Percentiles rank a stretch among this genome's conserved stretches.
Conservation (phyloP, 1,140 invertebrate genomes). For the Lithobius niger region DNA sequence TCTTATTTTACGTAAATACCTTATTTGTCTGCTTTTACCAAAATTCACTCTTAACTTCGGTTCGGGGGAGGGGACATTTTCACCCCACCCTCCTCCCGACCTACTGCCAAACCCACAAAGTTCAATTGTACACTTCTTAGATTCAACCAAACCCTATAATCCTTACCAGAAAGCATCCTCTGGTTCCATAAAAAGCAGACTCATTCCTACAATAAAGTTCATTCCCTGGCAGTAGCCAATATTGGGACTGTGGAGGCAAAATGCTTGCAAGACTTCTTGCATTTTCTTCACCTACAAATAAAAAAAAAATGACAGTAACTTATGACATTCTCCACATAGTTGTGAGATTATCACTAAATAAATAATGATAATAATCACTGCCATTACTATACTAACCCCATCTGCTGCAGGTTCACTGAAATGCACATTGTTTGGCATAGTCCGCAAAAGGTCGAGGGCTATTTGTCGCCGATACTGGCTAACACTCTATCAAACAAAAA, state of each 20-base stretch:
- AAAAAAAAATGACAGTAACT: slow-evolving; percentile 1
- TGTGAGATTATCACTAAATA: no score
- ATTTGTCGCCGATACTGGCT: slow-evolving; percentile 38
- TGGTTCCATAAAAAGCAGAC: slow-evolving; percentile 36
- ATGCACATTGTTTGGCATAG: slow-evolving; percentile 39
- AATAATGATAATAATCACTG: neutral
- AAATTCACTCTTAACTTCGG: no score
- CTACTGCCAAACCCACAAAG: no score
- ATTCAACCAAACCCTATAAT: no score
- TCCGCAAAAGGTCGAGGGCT: slow-evolving; percentile 36
- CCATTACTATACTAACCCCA: neutral
- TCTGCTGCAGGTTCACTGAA: slow-evolving; percentile 25
- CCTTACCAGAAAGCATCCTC: slow-evolving; percentile 40
- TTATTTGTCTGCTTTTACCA: no score
- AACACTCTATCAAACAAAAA: slow-evolving; percentile 24
- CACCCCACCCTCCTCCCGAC: no score
- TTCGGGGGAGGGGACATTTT: no score
- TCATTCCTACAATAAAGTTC: slow-evolving; percentile 41
- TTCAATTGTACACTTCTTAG: no score
- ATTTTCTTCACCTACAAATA: slow-evolving; percentile 33
- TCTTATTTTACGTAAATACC: no score
- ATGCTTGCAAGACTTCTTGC: slow-evolving; percentile 37
- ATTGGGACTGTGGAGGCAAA: slow-evolving; percentile 36
- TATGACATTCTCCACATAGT: no score
- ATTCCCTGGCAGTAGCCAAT: slow-evolving; percentile 42